Percentiles rank a stretch among this genome's conserved stretches.
These are phyloP conservation scores for Peromyscus californicus DNA, from an alignment of 2,113 vertebrate genomes.

Conservation along the genomic window DNA sequence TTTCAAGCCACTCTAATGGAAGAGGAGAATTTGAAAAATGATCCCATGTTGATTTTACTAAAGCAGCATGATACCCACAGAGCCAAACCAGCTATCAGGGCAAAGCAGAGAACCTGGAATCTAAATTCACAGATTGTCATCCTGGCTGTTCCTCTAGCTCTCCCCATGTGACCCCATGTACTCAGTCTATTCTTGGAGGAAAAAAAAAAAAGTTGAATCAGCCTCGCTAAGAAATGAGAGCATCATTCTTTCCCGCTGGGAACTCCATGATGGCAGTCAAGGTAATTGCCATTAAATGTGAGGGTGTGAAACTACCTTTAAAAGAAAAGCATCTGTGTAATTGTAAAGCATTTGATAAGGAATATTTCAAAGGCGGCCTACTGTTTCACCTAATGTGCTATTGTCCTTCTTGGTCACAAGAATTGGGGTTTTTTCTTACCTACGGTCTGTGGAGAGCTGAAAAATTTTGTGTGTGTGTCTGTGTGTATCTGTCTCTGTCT, in stretches of 20 bases:
- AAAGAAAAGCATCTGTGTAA: neutral
- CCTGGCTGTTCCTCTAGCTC: slow-evolving; percentile 35
- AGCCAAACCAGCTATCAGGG: neutral
- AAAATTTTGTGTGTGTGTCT: neutral
- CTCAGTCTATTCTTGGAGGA: slow-evolving; percentile 32
- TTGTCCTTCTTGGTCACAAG: neutral
- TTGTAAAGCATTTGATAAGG: neutral
- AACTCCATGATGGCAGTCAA: slow-evolving; percentile 26
- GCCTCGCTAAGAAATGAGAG: slow-evolving; percentile 39
- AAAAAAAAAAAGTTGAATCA: slow-evolving; percentile 45
- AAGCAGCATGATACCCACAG: neutral
- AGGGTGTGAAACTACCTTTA: neutral
- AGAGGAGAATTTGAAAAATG: slow-evolving; percentile 53
- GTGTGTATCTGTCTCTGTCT: neutral
- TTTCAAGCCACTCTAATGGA: neutral
- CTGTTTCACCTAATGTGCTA: neutral
- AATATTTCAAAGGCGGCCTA: slow-evolving; percentile 2
- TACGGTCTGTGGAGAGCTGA: neutral
- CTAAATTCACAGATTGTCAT: neutral
- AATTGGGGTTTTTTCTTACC: neutral
- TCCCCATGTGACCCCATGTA: slow-evolving; percentile 43
- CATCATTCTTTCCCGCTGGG: neutral
- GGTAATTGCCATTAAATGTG: neutral
- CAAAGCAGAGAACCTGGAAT: slow-evolving; percentile 29
- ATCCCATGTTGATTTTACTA: slow-evolving; percentile 2